Conservation (phyloP, 2,888 invertebrate species). For the Mimumesa dahlbomi region DNA sequence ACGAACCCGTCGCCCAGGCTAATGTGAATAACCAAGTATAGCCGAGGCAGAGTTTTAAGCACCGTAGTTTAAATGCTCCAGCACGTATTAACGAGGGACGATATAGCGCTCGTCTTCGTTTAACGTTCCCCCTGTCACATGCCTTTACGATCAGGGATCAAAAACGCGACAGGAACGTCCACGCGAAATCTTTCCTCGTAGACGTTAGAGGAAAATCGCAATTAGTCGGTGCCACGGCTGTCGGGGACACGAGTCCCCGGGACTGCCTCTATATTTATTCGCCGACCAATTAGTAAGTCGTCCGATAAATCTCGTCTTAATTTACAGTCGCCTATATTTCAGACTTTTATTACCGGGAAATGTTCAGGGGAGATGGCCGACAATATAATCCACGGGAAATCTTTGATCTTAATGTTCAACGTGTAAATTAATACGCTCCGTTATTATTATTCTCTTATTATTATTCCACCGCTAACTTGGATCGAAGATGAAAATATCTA, state of each 20-base stretch:
- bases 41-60: conserved; percentile 31
- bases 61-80: conserved; percentile 30
- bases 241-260: conserved; percentile 30
- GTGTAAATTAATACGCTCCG: no score
- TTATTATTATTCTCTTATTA: no score
- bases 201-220: conserved; percentile 38
- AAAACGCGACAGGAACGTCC: conserved; percentile 21
- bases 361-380: background rate
- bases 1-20: conserved; percentile 14
- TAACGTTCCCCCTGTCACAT: conserved; percentile 26
- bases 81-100: conserved; percentile 31
- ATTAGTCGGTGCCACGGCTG: conserved; percentile 34
- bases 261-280: conserved; percentile 65
- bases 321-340: conserved; percentile 64
- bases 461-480: no score
- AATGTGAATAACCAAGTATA: conserved; percentile 25
- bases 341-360: conserved; percentile 1
- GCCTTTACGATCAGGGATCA: conserved; percentile 35
- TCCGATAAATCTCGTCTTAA: conserved; percentile 61
- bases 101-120: conserved; percentile 13
- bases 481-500: no score
- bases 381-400: no score
- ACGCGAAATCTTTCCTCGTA: conserved; percentile 17
- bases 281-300: conserved; percentile 63
- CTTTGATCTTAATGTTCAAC: no score